Base-by-base conservation (phyloP, 2,888 invertebrate genomes). In the Archaeoteleia sp. region DNA sequence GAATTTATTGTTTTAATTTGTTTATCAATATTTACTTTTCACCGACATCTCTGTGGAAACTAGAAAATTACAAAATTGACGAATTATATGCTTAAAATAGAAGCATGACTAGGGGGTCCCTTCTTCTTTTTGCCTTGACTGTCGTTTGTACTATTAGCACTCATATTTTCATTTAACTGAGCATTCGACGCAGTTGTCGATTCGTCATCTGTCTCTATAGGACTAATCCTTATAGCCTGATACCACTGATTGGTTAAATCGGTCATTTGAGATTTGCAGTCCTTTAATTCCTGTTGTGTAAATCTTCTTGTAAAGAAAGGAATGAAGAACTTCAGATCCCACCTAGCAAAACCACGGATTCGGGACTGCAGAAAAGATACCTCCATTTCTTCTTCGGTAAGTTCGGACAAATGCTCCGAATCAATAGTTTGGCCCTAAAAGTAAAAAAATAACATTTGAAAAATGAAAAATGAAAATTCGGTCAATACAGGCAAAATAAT, bases 201-300 rank as follows among this genome's bases (percentile, higher is more conserved):
- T 29, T 80, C 90, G 65, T 94, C 94, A 35, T 95, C 95, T 20
- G 94, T 94, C 77, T 95, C 92, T 69, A 94, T 90, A 6, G 96
- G 95, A 40, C 94, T 93, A 78, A 95, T 93, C 65, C 95, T 89
- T 74, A 97, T 96, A 0, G 97, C 97, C 84, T 97, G 95, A 86
- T 97, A 97, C 97, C 97, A 98, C 83, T 97, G 95, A 83, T 97
- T 96, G 0, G 97, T 97, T 72, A 98, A 87, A 86, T 95, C 95
- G 1, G 95, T 95, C 96, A 98, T 97, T 87, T 97, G 97, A 74
- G 94, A 95, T 85, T 95, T 95, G 82, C 97, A 97, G 85, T 98
- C 97, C 82, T 95, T 94, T 70, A 97, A 87, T 87, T 98, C 97
- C 92, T 95, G 87, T 83, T 96, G 96, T 4, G 97, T 98, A 81